These are phyloP conservation scores for Erebia ligea DNA, from an alignment of 2,888 invertebrate species.

Conservation along the genomic window DNA sequence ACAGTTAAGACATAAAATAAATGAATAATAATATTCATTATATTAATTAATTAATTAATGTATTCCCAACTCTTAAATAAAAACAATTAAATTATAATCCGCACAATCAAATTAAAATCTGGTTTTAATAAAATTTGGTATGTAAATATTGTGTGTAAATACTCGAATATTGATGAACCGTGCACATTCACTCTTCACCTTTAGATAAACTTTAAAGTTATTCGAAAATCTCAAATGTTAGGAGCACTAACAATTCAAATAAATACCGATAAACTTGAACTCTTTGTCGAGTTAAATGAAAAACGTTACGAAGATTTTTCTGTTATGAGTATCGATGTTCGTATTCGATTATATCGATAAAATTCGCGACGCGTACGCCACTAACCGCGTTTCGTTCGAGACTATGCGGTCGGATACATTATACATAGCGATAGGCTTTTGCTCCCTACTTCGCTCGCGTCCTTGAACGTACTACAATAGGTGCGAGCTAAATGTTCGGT, in stretches of 20 bases:
- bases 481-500: constrained; percentile 2
- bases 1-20: neutral
- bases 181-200: constrained; percentile 35
- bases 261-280: neutral
- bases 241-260: constrained; percentile 23
- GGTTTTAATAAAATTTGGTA: neutral
- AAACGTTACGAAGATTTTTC: constrained; percentile 8
- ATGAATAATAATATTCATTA: neutral
- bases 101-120: neutral
- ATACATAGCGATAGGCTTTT: constrained; percentile 7
- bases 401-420: constrained; percentile 19
- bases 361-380: constrained; percentile 22
- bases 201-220: constrained; percentile 29
- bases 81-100: constrained; percentile 4
- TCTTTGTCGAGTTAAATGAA: neutral
- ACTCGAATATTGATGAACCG: constrained; percentile 5
- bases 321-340: constrained; percentile 24
- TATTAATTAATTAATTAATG: neutral
- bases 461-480: constrained; percentile 38
- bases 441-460: constrained; percentile 35
- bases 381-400: constrained; percentile 24
- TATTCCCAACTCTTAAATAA: neutral
- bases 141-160: neutral
- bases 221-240: constrained; percentile 22
- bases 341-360: constrained; percentile 20